Percentiles rank a stretch among this genome's conserved stretches.
Evolutionary conservation across 2,797 vertebrate genomes (phyloP).

Genomic region (Eremophila alpestris): DNA sequence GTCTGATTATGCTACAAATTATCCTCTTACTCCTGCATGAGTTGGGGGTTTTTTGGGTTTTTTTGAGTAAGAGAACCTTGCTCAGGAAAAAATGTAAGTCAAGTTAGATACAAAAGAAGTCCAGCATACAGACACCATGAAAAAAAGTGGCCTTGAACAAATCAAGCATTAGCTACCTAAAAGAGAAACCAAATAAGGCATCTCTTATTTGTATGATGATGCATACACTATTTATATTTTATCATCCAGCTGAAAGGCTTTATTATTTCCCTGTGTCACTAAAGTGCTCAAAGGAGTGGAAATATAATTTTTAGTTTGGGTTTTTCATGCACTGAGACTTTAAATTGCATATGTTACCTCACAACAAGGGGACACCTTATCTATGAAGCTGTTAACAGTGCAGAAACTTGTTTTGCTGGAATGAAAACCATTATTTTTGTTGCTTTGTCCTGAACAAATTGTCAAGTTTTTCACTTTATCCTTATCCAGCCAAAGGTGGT

Average conservation of each 20-base stretch:
- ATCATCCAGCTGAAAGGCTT: background rate
- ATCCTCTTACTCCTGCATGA: background rate
- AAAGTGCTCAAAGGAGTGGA: background rate
- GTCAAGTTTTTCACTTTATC: background rate
- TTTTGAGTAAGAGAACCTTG: background rate
- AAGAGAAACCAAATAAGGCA: background rate
- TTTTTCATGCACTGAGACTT: background rate
- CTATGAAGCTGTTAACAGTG: background rate
- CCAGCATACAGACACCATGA: background rate
- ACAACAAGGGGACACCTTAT: background rate
- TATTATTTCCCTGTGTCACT: background rate
- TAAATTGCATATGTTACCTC: background rate
- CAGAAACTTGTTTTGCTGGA: background rate
- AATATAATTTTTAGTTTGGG: background rate
- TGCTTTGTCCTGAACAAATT: background rate
- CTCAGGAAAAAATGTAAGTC: background rate
- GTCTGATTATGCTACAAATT: background rate
- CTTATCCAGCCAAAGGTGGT: background rate
- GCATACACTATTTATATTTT: background rate
- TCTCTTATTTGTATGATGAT: background rate
- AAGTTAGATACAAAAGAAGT: background rate
- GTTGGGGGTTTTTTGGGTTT: no score
- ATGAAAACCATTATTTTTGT: background rate
- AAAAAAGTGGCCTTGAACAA: background rate
- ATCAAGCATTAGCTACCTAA: background rate